Percentiles rank a stretch among this genome's conserved stretches.
phyloP scores from a whole-genome alignment of 2,888 invertebrate species.

The Gari tellinella region DNA sequence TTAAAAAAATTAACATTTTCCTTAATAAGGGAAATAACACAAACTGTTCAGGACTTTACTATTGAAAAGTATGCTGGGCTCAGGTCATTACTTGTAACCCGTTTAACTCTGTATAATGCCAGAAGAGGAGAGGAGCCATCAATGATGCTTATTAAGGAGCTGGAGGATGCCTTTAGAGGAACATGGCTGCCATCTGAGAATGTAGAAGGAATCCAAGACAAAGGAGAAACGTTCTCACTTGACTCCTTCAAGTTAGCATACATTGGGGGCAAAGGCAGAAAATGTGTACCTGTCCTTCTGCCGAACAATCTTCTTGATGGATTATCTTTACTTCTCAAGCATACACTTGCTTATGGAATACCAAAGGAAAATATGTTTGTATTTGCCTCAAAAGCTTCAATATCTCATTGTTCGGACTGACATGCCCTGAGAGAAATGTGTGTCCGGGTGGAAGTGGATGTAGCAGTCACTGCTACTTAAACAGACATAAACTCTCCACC shows the following conservation, averaged over 20 bases:
- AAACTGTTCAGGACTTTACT: slow-evolving; percentile 10
- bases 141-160: slow-evolving; percentile 25
- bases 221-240: slow-evolving; percentile 49
- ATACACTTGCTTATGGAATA: slow-evolving; percentile 43
- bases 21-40: slow-evolving; percentile 26
- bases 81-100: slow-evolving; percentile 43
- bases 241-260: slow-evolving; percentile 46
- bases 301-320: slow-evolving; percentile 41
- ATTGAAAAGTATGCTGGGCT: slow-evolving; percentile 34
- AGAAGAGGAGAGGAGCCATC: slow-evolving; percentile 50
- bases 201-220: slow-evolving; percentile 38
- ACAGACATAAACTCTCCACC: slow-evolving; percentile 52
- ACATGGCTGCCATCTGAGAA: slow-evolving; percentile 33
- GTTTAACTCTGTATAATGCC: slow-evolving; percentile 48
- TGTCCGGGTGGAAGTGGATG: slow-evolving; percentile 9
- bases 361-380: slow-evolving; percentile 34
- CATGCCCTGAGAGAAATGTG: slow-evolving; percentile 52
- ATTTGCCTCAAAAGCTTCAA: slow-evolving; percentile 45
- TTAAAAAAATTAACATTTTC: slow-evolving; percentile 26
- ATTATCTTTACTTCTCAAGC: slow-evolving; percentile 27
- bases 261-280: slow-evolving; percentile 47
- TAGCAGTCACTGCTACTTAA: slow-evolving; percentile 47
- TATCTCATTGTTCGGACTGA: slow-evolving; percentile 46
- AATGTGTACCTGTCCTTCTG: slow-evolving; percentile 53
- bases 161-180: slow-evolving; percentile 18